These are phyloP conservation scores for Rhyacichthys aspro DNA, from an alignment of 2,797 vertebrate genomes.

Conservation along the genomic window DNA sequence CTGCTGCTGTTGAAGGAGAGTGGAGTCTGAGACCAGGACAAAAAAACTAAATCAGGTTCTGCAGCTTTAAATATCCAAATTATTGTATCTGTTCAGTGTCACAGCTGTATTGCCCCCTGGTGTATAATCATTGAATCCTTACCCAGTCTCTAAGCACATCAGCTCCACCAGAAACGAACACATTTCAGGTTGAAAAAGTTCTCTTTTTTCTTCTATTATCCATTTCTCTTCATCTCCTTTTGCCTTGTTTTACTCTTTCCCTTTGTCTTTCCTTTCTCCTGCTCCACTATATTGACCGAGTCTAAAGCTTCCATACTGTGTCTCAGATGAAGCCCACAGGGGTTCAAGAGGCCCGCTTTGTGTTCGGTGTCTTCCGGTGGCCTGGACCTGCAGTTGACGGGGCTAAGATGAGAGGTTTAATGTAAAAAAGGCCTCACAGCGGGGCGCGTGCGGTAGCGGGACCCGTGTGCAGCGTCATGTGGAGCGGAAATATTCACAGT, in stretches of 20 bases:
- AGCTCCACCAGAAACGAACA: not conserved
- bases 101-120: too few relatives aligned
- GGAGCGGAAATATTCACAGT: slow-evolving; percentile 51
- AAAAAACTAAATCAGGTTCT: too few relatives aligned
- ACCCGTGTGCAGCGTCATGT: slow-evolving; percentile 52
- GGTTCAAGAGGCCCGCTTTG: slow-evolving; percentile 40
- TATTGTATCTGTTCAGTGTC: too few relatives aligned
- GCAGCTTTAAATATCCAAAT: too few relatives aligned
- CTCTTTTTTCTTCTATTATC: not conserved
- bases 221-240: not conserved
- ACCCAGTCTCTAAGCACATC: not conserved
- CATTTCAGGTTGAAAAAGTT: not conserved
- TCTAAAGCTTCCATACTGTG: slow-evolving; percentile 17
- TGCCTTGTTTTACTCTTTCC: not conserved
- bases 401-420: slow-evolving; percentile 51
- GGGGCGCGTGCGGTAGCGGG: slow-evolving; percentile 31
- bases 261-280: not conserved
- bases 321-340: slow-evolving; percentile 34
- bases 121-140: too few relatives aligned
- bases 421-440: slow-evolving; percentile 40
- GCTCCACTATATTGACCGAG: not conserved
- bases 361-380: slow-evolving; percentile 20
- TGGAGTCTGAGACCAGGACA: too few relatives aligned
- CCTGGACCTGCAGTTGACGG: slow-evolving; percentile 59
- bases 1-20: too few relatives aligned